Evolutionary conservation across 2,797 vertebrate species (phyloP).

Genomic region (Tinamus major): DNA sequence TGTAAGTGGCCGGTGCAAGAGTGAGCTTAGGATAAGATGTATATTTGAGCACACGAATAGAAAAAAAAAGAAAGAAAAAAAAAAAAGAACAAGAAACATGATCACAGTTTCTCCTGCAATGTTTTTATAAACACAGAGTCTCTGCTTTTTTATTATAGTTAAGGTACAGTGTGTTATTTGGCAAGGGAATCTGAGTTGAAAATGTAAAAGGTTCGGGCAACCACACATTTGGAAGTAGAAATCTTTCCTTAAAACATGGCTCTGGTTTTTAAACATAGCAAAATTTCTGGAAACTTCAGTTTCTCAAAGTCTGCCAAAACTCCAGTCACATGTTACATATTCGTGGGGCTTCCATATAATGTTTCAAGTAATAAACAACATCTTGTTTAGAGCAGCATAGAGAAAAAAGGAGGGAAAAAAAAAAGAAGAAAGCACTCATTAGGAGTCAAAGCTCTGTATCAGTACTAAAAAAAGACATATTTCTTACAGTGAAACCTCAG

Average conservation of each 20-base stretch:
- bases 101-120: conserved; percentile 77
- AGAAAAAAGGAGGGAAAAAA: conserved; percentile 37
- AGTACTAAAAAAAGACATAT: background rate
- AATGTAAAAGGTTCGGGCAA: conserved; percentile 85
- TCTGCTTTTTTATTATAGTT: conserved; percentile 80
- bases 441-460: conserved; percentile 74
- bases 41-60: conserved; percentile 70
- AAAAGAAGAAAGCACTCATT: conserved; percentile 73
- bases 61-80: conserved; percentile 25
- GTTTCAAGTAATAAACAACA: conserved; percentile 85
- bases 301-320: conserved; percentile 81
- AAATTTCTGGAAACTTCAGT: conserved; percentile 85
- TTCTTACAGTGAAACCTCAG: conserved; percentile 34
- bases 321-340: conserved; percentile 84
- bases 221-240: conserved; percentile 86
- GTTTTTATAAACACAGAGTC: conserved; percentile 79
- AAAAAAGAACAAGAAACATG: conserved; percentile 71
- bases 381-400: conserved; percentile 79
- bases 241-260: conserved; percentile 84
- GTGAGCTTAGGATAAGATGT: conserved; percentile 65
- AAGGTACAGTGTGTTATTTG: conserved; percentile 87
- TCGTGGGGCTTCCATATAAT: conserved; percentile 82
- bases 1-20: conserved; percentile 64
- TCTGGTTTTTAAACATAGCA: conserved; percentile 84
- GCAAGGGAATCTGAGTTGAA: conserved; percentile 82